Evolutionary conservation across 1,140 invertebrate genomes (phyloP).

Genomic region (Lasioglossum baleicum): DNA sequence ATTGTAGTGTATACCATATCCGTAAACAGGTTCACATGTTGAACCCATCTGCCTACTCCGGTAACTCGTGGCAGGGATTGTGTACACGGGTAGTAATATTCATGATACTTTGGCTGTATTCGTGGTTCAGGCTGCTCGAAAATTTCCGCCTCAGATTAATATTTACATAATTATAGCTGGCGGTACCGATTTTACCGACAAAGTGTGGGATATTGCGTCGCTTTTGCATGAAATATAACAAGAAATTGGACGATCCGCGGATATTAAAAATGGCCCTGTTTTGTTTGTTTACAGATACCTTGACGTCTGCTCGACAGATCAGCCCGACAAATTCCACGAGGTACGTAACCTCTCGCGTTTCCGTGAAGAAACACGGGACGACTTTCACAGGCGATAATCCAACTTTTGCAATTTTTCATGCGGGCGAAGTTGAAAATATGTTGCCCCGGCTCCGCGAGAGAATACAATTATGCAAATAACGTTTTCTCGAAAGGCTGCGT

Average conservation of each 20-base stretch:
- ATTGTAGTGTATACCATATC: too few species aligned
- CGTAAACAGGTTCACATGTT: neutral
- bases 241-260: too few species aligned
- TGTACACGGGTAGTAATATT: neutral
- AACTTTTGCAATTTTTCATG: neutral
- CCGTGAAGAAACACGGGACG: too few species aligned
- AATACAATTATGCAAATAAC: neutral
- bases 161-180: too few species aligned
- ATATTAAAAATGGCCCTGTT: neutral
- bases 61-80: neutral
- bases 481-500: neutral
- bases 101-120: too few species aligned
- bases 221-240: too few species aligned
- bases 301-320: neutral
- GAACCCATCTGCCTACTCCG: neutral
- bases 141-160: neutral
- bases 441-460: too few species aligned
- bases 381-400: too few species aligned
- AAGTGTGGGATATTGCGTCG: too few species aligned
- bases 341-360: neutral
- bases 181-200: too few species aligned
- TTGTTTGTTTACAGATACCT: constrained; percentile 4
- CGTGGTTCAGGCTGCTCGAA: neutral
- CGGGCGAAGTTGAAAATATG: neutral
- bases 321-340: neutral